phyloP scores from a whole-genome alignment of 2,888 invertebrate genomes.

The Chydorus sphaericus region DNA sequence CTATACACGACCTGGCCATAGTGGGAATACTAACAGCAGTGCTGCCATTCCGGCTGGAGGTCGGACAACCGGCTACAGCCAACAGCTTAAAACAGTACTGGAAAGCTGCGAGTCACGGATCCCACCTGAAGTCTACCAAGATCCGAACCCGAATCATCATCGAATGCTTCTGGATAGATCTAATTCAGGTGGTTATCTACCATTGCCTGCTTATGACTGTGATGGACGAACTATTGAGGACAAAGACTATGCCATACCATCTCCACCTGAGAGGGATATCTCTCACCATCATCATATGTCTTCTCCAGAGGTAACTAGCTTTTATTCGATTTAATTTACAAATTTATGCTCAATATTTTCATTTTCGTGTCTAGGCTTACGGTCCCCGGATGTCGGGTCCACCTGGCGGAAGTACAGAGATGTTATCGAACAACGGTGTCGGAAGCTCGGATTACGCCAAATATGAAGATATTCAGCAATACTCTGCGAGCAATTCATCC shows the following conservation, averaged over 20 bases:
- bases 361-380: too few species aligned
- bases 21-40: too few species aligned
- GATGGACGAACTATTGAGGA: slow-evolving; percentile 47
- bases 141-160: slow-evolving; percentile 18
- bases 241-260: slow-evolving; percentile 48
- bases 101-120: slow-evolving; percentile 45
- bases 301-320: too few species aligned
- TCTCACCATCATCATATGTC: too few species aligned
- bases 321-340: too few species aligned
- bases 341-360: too few species aligned
- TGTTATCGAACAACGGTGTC: slow-evolving; percentile 10
- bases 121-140: slow-evolving; percentile 34
- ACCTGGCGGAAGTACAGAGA: too few species aligned
- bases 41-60: slow-evolving; percentile 37
- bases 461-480: slow-evolving; percentile 38
- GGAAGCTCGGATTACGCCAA: slow-evolving; percentile 32
- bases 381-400: too few species aligned
- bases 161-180: background rate
- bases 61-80: slow-evolving; percentile 46
- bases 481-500: slow-evolving; percentile 63
- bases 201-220: slow-evolving; percentile 34
- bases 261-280: slow-evolving; percentile 49
- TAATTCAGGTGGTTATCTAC: background rate
- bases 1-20: slow-evolving; percentile 40
- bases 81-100: slow-evolving; percentile 52